Percentiles rank a stretch among this genome's conserved stretches.
Conservation (phyloP, 2,888 invertebrate species). For the Pelosia muscerda region DNA sequence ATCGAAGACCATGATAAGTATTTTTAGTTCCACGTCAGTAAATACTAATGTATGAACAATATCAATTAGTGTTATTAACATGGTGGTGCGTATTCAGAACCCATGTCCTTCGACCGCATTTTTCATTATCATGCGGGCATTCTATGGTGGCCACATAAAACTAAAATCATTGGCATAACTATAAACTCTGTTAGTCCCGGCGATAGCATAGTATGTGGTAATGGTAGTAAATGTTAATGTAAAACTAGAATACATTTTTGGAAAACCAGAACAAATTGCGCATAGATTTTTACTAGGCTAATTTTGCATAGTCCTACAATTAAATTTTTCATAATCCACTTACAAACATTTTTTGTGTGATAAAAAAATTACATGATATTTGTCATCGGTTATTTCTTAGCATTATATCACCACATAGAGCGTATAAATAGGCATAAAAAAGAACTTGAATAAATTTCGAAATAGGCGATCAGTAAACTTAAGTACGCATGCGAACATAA, state of each 20-base stretch:
- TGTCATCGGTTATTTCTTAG: background rate
- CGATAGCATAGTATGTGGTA: slow-evolving; percentile 13
- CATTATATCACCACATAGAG: background rate
- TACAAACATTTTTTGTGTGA: too few species aligned
- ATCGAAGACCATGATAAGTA: slow-evolving; percentile 20
- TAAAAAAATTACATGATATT: too few species aligned
- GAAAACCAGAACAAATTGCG: slow-evolving; percentile 7
- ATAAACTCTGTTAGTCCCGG: slow-evolving; percentile 21
- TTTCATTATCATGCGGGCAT: slow-evolving; percentile 44
- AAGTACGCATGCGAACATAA: background rate
- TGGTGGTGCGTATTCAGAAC: slow-evolving; percentile 37
- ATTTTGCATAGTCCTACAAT: background rate
- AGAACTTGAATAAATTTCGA: background rate
- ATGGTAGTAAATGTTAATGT: slow-evolving; percentile 18
- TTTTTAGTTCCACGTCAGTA: slow-evolving; percentile 25
- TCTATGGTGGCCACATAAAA: slow-evolving; percentile 36
- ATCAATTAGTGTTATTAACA: slow-evolving; percentile 34
- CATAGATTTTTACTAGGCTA: background rate
- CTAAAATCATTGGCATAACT: slow-evolving; percentile 42
- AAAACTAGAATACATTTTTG: slow-evolving; percentile 14
- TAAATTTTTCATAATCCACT: too few species aligned
- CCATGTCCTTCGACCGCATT: slow-evolving; percentile 47
- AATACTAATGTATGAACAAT: slow-evolving; percentile 25
- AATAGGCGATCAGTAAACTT: background rate
- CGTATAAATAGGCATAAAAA: background rate